Evolutionary conservation across 2,113 vertebrate genomes (phyloP), one percentile per base, ranked within the genome.

Genomic region (Cyprinodon brontotheroides): DNA sequence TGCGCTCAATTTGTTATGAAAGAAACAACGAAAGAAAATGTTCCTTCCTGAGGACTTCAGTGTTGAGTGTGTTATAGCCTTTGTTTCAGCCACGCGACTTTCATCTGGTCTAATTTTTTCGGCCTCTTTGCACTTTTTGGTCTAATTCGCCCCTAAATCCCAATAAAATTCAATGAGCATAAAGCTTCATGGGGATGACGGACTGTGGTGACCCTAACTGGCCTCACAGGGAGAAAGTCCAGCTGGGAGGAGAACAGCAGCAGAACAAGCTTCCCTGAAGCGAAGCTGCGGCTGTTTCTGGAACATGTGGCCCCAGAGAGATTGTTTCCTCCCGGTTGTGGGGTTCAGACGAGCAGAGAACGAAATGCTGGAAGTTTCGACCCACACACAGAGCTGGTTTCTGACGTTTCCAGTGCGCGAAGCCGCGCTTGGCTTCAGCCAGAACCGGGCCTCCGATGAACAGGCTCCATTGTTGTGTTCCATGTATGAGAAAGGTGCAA

Each of bases 381-480:
- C 68, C 59, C 61, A 39, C 41, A 65, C 67, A 61, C 1, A 17
- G 61, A 22, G 70, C 37, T 0, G 29, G 68, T 72, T 77, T 41
- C 13, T 89, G 80, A 83, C 82, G 73, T 86, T 70, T 77, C 70
- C 79, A 78, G 72, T 80, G 70, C 82, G n/a, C n/a, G n/a, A n/a
- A n/a, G n/a, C n/a, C n/a, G n/a, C n/a, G 89, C 86, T 84, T 85
- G 89, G 84, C 86, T 48, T 65, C 9, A 20, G 39, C 17, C 14
- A 20, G 45, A 61, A 69, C 77, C 39, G 68, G 76, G 66, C 50
- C 68, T 3, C 59, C 72, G 70, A 80, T 90, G 85, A 90, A 89
- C 81, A 61, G 85, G 75, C 79, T 60, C 75, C 89, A 87, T 87
- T 90, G 89, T 90, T 90, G 47, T 74, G 47, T 74, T 17, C 63